Percentiles rank a stretch among this genome's conserved stretches.
Evolutionary conservation across 1,140 invertebrate species (phyloP).

Genomic region (Nautilus pompilius): DNA sequence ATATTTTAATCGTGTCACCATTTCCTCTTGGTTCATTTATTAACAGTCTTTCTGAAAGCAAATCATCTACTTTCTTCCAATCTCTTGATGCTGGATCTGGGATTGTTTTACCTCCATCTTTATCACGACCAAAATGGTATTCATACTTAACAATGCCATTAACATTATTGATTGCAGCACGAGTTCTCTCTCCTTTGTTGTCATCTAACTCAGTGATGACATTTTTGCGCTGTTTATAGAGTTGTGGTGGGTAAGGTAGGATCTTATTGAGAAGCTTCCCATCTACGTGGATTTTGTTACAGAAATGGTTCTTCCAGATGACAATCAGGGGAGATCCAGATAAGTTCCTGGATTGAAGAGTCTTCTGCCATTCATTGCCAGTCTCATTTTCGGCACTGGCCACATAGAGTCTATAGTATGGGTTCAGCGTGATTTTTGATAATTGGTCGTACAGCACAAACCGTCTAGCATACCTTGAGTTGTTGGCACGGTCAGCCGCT

Average conservation of each 20-base stretch:
- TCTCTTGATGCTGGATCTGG: not conserved
- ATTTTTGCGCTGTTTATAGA: constrained; percentile 12
- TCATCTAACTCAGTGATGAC: constrained; percentile 8
- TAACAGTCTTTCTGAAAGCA: constrained; percentile 1
- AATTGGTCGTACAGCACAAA: constrained; percentile 21
- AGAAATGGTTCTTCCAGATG: constrained; percentile 19
- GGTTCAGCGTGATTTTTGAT: constrained; percentile 14
- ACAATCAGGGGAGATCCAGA: not conserved
- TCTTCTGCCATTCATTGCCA: constrained; percentile 12
- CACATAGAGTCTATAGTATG: constrained; percentile 2
- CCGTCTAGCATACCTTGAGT: constrained; percentile 22
- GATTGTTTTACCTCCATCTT: no score
- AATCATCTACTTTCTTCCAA: not conserved
- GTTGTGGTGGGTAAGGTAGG: constrained; percentile 12
- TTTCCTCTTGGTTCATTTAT: no score
- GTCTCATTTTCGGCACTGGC: constrained; percentile 4
- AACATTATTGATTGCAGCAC: constrained; percentile 16
- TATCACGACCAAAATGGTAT: no score
- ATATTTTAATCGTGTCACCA: constrained; percentile 14
- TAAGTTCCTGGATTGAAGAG: not conserved
- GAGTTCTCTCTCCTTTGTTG: constrained; percentile 13
- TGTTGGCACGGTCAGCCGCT: constrained; percentile 24
- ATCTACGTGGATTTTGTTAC: constrained; percentile 20
- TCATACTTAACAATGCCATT: constrained; percentile 16
- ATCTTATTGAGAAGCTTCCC: constrained; percentile 15